Percentiles rank a stretch among this genome's conserved stretches.
These are phyloP conservation scores for Atherinosoma microstoma DNA, from an alignment of 2,797 vertebrate species.

Conservation along the genomic window DNA sequence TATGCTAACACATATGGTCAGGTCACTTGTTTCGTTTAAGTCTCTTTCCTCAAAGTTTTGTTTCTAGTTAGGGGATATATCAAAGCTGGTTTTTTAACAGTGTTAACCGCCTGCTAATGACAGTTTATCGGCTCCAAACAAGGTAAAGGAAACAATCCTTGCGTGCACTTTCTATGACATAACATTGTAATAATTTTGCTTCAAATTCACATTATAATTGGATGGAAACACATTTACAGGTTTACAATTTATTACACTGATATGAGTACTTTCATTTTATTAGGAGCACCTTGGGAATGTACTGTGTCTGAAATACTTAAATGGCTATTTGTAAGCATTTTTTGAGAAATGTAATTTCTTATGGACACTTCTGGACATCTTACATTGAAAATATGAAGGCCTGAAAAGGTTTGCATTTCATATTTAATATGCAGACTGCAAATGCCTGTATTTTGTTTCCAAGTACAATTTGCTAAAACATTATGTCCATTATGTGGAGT, in stretches of 20 bases:
- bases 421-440: neutral
- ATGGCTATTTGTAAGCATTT: neutral
- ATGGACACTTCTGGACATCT: neutral
- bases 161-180: neutral
- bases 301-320: neutral
- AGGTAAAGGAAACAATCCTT: neutral
- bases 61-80: neutral
- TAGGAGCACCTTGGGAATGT: neutral
- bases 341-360: neutral
- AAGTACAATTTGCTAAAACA: neutral
- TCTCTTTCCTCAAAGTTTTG: neutral
- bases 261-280: neutral
- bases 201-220: neutral
- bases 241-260: neutral
- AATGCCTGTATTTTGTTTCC: neutral
- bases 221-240: neutral
- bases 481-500: slow-evolving; percentile 10
- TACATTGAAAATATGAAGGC: neutral
- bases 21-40: neutral
- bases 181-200: neutral
- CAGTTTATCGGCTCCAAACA: neutral
- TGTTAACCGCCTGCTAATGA: neutral
- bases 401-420: neutral
- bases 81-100: neutral
- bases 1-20: neutral